A percentile compares a stretch with the other conserved stretches of the same genome.
These are phyloP conservation scores for Ianthella basta DNA, from an alignment of 37 sponge, comb jelly and placozoan species.

Conservation along the genomic window DNA sequence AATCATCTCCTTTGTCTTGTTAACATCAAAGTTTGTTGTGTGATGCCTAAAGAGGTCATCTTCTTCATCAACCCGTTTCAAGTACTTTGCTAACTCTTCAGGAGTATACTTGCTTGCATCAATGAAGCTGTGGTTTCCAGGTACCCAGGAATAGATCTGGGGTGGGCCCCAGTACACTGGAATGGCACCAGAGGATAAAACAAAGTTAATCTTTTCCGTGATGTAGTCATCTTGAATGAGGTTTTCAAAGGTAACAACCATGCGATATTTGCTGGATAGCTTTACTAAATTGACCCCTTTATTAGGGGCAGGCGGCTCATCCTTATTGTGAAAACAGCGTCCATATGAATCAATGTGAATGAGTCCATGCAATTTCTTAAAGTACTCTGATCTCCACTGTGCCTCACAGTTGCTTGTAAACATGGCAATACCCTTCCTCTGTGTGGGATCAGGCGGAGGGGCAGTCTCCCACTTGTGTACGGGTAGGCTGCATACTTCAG, in stretches of 20 bases:
- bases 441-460: no score
- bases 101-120: neutral
- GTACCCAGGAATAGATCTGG: neutral
- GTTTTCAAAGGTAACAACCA: slow-evolving; percentile 4
- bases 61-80: neutral
- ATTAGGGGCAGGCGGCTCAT: neutral
- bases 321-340: neutral
- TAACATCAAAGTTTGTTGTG: neutral
- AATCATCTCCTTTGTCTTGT: neutral
- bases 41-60: neutral
- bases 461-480: no score
- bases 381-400: neutral
- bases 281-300: neutral
- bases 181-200: neutral
- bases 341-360: neutral
- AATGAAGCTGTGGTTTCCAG: slow-evolving; percentile 5
- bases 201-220: neutral
- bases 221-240: neutral
- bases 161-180: slow-evolving; percentile 5
- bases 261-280: neutral
- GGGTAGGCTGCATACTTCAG: no score
- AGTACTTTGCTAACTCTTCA: neutral
- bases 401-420: neutral
- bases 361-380: neutral
- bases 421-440: no score